Evolutionary conservation across 2,113 vertebrate genomes (phyloP).

Genomic region (Xyliphius kryptos): DNA sequence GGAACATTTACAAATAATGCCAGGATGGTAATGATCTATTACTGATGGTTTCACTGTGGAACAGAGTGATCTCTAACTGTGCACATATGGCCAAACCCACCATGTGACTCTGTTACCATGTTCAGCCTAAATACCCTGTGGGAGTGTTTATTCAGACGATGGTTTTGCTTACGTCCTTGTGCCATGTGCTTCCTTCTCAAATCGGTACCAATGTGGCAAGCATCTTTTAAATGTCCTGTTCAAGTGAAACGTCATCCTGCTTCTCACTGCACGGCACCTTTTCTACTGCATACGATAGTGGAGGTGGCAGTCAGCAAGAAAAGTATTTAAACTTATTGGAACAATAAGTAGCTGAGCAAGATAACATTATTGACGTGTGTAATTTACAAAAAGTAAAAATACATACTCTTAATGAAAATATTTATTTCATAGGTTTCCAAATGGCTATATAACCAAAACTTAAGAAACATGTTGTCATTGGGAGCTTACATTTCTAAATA

Average conservation of each 20-base stretch:
- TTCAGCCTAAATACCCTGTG: constrained; percentile 9
- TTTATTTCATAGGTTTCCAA: too few relatives aligned
- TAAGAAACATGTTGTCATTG: too few relatives aligned
- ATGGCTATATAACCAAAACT: too few relatives aligned
- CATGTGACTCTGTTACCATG: constrained; percentile 17
- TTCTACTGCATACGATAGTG: background rate
- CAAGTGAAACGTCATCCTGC: background rate
- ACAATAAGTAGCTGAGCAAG: too few relatives aligned
- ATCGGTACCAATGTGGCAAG: background rate
- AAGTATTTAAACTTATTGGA: too few relatives aligned
- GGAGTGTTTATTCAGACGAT: constrained; percentile 4
- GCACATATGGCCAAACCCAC: constrained; percentile 18
- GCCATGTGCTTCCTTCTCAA: background rate
- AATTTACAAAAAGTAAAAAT: too few relatives aligned
- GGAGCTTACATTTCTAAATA: too few relatives aligned
- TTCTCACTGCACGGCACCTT: background rate
- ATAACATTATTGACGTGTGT: too few relatives aligned
- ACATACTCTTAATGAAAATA: too few relatives aligned
- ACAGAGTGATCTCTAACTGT: background rate
- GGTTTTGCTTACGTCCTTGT: background rate
- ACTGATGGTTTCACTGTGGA: background rate
- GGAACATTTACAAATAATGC: background rate
- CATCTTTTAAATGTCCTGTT: background rate
- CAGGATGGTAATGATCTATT: constrained; percentile 17
- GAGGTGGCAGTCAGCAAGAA: too few relatives aligned